Base-by-base conservation (phyloP, 2,797 vertebrate species). In the Gymnocypris eckloni region DNA sequence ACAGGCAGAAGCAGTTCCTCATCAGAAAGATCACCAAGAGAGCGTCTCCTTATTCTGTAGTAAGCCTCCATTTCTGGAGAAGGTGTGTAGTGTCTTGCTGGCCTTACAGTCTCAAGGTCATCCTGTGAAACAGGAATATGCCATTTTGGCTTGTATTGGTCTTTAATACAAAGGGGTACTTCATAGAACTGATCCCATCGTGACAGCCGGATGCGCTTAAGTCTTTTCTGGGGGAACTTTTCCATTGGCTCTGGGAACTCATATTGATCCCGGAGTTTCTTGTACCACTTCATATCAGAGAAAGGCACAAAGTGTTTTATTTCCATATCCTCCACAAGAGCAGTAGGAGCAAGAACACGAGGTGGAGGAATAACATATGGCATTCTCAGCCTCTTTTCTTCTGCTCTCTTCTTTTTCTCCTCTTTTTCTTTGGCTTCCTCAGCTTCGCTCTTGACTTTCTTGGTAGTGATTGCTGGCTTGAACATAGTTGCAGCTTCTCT, bases 221-320 rank as follows among this genome's bases (percentile, higher is more conserved):
- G 97, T 86, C 97, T 96, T 91, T 98, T 99, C 92, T 98, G 96
- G 64, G 93, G 93, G 69, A 97, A 93, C 90, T 97, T 97, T 4
- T 99, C 98, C 86, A 98, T 95, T 64, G 97, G 98, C 90, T 97
- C 98, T 41, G 98, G 98, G 96, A 99, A 98, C 94, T 99, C 98
- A 2, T 96, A 99, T 61, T 99, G 98, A 91, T 99, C 98, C 77
- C 98, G 93, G 25, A 99, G 92, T 89, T 94, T 98, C 94, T 97
- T 99, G 92, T 99, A 99, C 98, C 98, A 99, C 89, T 98, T 99
- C 97, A 99, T 99, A 89, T 99, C 98, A 79, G 99, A 99, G 88
- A 99, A 93, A n/a, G 99, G 99, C 87, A 96, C 95, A 88, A 96
- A 99, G 84, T 98, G 96, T 93, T 99, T 99, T 85, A 99, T 99